Evolutionary conservation across 2,888 invertebrate genomes (phyloP).

Genomic region (Eledona agricola): DNA sequence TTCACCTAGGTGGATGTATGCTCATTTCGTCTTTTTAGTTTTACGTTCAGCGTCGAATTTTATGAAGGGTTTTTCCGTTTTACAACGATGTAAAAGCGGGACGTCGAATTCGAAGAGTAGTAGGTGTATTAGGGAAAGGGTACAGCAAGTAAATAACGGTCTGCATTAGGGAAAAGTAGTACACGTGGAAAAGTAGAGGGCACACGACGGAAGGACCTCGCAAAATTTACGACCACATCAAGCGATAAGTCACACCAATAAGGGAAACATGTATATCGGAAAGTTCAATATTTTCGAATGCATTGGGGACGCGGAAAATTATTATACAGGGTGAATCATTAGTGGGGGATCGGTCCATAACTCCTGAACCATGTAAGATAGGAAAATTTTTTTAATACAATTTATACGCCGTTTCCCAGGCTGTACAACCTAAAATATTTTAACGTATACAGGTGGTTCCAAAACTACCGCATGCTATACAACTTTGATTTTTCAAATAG

Average conservation of each 20-base stretch:
- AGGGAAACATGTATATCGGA: conserved; percentile 31
- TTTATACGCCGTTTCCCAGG: no score
- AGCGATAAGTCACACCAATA: conserved; percentile 39
- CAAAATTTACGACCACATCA: conserved; percentile 40
- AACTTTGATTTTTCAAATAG: no score
- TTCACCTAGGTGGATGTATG: conserved; percentile 13
- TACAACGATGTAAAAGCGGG: conserved; percentile 26
- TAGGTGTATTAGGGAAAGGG: conserved; percentile 32
- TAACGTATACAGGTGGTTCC: no score
- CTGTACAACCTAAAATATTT: no score
- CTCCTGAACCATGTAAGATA: no score
- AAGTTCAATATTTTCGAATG: conserved; percentile 29
- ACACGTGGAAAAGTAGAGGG: conserved; percentile 33
- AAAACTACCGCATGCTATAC: no score
- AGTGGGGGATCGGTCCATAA: no score
- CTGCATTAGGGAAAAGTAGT: conserved; percentile 36
- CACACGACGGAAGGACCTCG: conserved; percentile 31
- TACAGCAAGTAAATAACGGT: conserved; percentile 33
- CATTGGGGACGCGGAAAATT: conserved; percentile 15
- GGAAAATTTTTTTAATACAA: no score
- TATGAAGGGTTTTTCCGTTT: conserved; percentile 34
- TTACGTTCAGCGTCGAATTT: conserved; percentile 28
- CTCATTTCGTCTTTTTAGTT: conserved; percentile 25
- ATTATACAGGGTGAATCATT: conserved; percentile 15
- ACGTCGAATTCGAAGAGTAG: no score